Percentiles rank a stretch among this genome's conserved stretches.
Evolutionary conservation across 2,797 vertebrate species (phyloP).

Genomic region (Gambelia wislizenii): DNA sequence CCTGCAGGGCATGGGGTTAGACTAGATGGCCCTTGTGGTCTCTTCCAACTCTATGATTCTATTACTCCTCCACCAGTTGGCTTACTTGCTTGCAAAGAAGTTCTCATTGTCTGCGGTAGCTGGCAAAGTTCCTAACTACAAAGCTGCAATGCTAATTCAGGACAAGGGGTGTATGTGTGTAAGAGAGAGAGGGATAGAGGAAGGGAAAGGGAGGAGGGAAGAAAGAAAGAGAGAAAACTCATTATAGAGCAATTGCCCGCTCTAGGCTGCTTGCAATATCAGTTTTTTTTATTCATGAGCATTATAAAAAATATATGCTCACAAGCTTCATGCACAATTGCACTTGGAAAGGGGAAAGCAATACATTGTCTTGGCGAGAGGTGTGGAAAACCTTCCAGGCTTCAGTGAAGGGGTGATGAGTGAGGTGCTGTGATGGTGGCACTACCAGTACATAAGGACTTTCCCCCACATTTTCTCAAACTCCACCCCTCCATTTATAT

Average conservation of each 20-base stretch:
- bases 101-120: too few relatives aligned
- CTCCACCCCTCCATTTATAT: background rate
- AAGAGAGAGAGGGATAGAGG: too few relatives aligned
- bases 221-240: background rate
- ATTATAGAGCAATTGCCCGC: fast-evolving
- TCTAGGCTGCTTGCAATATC: background rate
- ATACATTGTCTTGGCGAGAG: slow-evolving; percentile 45
- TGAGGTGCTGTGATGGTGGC: background rate
- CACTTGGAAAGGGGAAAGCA: background rate
- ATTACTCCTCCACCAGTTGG: too few relatives aligned
- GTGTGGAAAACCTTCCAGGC: slow-evolving; percentile 31
- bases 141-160: background rate
- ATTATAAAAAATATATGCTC: background rate
- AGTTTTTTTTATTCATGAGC: background rate
- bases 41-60: too few relatives aligned
- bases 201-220: background rate
- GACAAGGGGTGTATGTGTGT: background rate
- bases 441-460: background rate
- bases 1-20: too few relatives aligned
- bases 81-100: too few relatives aligned
- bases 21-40: too few relatives aligned
- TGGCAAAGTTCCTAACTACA: too few relatives aligned
- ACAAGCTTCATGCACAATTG: background rate
- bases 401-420: slow-evolving; percentile 50
- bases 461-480: background rate